Conservation (phyloP, 2,888 invertebrate species). For the Thera britannica region DNA sequence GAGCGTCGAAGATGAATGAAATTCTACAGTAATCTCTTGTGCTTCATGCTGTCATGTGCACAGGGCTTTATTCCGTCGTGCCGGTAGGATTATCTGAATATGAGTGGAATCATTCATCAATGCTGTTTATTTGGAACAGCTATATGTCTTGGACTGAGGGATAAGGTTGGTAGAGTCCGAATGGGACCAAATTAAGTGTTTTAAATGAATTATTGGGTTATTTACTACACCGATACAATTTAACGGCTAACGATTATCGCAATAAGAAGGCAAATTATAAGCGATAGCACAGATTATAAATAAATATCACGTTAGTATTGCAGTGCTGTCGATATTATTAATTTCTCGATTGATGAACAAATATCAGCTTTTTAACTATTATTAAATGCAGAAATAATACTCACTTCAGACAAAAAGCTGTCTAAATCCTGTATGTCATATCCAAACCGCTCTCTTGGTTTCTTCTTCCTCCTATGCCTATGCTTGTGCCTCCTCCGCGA, state of each 20-base stretch:
- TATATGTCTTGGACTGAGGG: slow-evolving; percentile 42
- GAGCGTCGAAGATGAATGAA: too few species aligned
- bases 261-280: too few species aligned
- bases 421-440: slow-evolving; percentile 93
- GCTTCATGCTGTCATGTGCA: slow-evolving; percentile 1
- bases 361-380: too few species aligned
- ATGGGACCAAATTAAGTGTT: too few species aligned
- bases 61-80: slow-evolving; percentile 12
- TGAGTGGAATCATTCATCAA: slow-evolving; percentile 47
- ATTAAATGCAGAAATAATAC: slow-evolving; percentile 27
- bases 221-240: too few species aligned
- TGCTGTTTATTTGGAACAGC: slow-evolving; percentile 52
- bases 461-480: slow-evolving; percentile 75
- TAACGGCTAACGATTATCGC: too few species aligned
- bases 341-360: too few species aligned
- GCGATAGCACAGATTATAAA: too few species aligned
- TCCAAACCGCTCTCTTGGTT: slow-evolving; percentile 83
- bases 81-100: slow-evolving; percentile 34
- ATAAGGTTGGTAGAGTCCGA: background rate
- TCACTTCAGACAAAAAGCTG: slow-evolving; percentile 90
- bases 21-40: background rate
- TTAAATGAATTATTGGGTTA: too few species aligned
- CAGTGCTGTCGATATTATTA: too few species aligned
- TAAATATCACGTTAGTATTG: too few species aligned
- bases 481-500: slow-evolving; percentile 76